Conservation (phyloP, 1,140 invertebrate genomes). For the Tetranychus cinnabarinus region DNA sequence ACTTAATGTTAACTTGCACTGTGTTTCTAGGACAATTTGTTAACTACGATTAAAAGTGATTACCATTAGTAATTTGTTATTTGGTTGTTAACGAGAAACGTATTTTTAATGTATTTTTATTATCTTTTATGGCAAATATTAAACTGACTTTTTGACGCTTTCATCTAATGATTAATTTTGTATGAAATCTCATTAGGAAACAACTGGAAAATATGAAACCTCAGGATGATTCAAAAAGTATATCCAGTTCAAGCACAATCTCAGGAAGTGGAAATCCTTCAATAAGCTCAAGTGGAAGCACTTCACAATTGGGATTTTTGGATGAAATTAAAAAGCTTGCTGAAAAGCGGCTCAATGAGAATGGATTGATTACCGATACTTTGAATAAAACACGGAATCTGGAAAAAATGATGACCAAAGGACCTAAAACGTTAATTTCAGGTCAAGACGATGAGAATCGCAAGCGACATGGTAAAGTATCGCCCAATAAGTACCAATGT, state of each 20-base stretch:
- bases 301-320: neutral
- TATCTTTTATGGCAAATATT: too few species aligned
- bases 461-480: slow-evolving; percentile 1
- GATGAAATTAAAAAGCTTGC: slow-evolving; percentile 3
- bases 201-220: neutral
- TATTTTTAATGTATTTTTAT: too few species aligned
- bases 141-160: too few species aligned
- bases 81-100: too few species aligned
- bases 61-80: too few species aligned
- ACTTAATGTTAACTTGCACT: too few species aligned
- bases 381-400: slow-evolving; percentile 1
- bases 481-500: too few species aligned
- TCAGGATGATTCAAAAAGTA: neutral
- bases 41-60: too few species aligned
- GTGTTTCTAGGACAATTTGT: too few species aligned
- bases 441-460: neutral
- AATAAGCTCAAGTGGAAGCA: neutral
- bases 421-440: neutral
- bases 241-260: neutral
- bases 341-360: neutral
- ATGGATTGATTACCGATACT: neutral
- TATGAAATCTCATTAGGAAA: neutral
- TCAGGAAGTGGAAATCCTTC: neutral
- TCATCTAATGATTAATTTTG: too few species aligned
- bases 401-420: neutral